Percentiles rank a stretch among this genome's conserved stretches.
Conservation (phyloP, 2,888 invertebrate genomes). For the Hymenopus coronatus region DNA sequence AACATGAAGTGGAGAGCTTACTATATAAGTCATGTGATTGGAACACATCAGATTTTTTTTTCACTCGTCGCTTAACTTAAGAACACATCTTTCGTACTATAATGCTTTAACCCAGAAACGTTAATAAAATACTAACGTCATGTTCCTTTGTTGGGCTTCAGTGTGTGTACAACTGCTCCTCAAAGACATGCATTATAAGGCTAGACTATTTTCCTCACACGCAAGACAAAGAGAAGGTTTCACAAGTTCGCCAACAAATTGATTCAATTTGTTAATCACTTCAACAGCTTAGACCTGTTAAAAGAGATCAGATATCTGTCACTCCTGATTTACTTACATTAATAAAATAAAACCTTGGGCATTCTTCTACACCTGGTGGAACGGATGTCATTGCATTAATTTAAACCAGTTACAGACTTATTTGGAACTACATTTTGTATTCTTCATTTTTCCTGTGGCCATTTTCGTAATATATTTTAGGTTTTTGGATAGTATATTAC, state of each 20-base stretch:
- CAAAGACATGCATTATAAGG: not conserved
- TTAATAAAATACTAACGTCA: not conserved
- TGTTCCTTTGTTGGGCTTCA: not conserved
- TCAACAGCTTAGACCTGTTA: not conserved
- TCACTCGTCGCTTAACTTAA: too few species aligned
- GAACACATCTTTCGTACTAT: too few species aligned
- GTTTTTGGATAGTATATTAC: too few species aligned
- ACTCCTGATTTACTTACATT: not conserved
- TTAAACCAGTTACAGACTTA: too few species aligned
- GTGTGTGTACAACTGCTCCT: not conserved
- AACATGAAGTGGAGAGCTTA: too few species aligned
- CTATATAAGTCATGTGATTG: too few species aligned
- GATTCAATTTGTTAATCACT: not conserved
- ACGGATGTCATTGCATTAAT: too few species aligned
- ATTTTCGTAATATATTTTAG: too few species aligned
- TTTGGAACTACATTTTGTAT: too few species aligned
- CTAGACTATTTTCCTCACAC: not conserved
- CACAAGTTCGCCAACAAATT: not conserved
- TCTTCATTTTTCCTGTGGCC: too few species aligned
- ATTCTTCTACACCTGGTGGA: too few species aligned
- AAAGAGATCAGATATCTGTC: not conserved
- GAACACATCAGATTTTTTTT: too few species aligned
- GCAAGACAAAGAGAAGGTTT: not conserved
- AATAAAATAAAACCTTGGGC: not conserved
- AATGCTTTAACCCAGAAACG: not conserved